These are phyloP conservation scores for Ammodytes dubius DNA, from an alignment of 2,113 vertebrate genomes.

Conservation along the genomic window DNA sequence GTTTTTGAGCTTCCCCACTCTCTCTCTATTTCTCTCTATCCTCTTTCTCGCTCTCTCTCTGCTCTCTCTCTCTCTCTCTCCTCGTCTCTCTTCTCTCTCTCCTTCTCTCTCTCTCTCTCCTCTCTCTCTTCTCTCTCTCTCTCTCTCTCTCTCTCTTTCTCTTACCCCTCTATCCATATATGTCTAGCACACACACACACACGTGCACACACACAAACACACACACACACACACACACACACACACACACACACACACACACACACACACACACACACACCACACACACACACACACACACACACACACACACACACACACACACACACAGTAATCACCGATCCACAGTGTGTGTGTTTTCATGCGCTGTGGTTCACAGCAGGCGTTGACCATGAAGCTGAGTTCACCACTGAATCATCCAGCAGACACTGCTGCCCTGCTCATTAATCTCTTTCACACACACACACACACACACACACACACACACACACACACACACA, in stretches of 20 bases:
- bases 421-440: constrained; percentile 34
- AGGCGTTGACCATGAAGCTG: constrained; percentile 58
- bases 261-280: constrained; percentile 18
- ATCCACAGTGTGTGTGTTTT: constrained; percentile 62
- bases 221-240: constrained; percentile 14
- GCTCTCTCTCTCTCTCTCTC: neutral
- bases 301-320: constrained; percentile 22
- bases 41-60: neutral
- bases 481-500: neutral
- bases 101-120: too few species aligned
- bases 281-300: constrained; percentile 14
- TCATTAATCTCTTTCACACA: constrained; percentile 59
- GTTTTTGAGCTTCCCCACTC: neutral
- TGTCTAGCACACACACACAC: too few species aligned
- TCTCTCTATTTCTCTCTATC: neutral
- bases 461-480: neutral
- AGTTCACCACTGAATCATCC: constrained; percentile 66
- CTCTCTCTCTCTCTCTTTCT: neutral
- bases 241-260: constrained; percentile 14
- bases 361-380: constrained; percentile 61
- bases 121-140: too few species aligned
- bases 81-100: too few species aligned
- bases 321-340: constrained; percentile 11
- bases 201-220: neutral
- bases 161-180: neutral